Percentiles rank a stretch among this genome's conserved stretches.
phyloP scores from a whole-genome alignment of 2,113 vertebrate species.

The Pelusios castaneus region DNA sequence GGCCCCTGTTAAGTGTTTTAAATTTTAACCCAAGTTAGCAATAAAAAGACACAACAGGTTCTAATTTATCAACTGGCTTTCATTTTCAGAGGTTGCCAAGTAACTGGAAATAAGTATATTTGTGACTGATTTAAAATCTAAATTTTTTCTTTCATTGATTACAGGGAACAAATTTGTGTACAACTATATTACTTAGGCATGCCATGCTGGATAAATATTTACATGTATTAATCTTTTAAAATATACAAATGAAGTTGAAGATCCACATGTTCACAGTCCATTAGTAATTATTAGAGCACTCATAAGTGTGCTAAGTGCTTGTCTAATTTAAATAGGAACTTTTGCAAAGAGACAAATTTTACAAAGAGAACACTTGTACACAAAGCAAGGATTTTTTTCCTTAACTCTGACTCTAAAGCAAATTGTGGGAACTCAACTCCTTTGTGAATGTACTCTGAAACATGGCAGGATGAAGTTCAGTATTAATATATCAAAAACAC shows the following conservation, averaged over 20 bases:
- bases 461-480: not conserved
- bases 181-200: not conserved
- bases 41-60: not conserved
- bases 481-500: not conserved
- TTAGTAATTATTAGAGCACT: not conserved
- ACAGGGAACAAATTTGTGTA: rapidly evolving
- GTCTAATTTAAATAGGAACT: not conserved
- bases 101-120: not conserved
- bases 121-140: not conserved
- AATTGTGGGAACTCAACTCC: not conserved
- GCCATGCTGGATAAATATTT: not conserved
- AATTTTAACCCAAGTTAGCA: not conserved
- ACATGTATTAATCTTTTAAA: not conserved
- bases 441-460: not conserved
- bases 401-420: not conserved
- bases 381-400: not conserved
- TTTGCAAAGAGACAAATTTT: not conserved
- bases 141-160: not conserved
- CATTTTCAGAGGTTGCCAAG: not conserved
- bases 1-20: not conserved
- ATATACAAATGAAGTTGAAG: not conserved
- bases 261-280: not conserved
- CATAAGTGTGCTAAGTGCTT: not conserved
- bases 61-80: not conserved
- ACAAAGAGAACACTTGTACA: not conserved